A percentile compares a stretch with the other conserved stretches of the same genome.
These are phyloP conservation scores for Balearica regulorum DNA, from an alignment of 2,797 vertebrate species.

Conservation along the genomic window DNA sequence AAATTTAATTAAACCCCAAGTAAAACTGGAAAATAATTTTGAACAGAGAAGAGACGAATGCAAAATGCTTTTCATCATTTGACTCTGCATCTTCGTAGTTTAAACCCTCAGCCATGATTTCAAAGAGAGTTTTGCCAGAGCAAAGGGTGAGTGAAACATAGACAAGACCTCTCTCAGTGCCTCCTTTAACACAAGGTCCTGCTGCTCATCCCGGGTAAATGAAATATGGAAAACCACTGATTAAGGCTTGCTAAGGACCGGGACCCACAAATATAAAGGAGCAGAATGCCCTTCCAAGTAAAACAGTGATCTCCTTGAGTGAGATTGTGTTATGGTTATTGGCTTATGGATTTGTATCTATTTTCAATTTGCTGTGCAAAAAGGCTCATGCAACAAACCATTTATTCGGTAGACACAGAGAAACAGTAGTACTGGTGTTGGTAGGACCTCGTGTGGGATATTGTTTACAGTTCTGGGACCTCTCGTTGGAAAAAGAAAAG, in stretches of 20 bases:
- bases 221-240: neutral
- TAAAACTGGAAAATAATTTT: constrained; percentile 50
- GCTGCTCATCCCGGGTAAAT: neutral
- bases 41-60: constrained; percentile 38
- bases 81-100: neutral
- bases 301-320: neutral
- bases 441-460: neutral
- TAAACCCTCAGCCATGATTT: neutral
- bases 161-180: neutral
- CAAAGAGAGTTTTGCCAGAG: constrained; percentile 15
- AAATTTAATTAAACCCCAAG: constrained; percentile 61
- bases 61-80: constrained; percentile 31
- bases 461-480: neutral
- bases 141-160: neutral
- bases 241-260: neutral
- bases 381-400: neutral
- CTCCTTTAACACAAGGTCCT: neutral
- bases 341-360: neutral
- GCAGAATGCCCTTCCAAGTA: neutral
- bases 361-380: neutral
- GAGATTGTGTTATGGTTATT: neutral
- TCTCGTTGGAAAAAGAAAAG: neutral
- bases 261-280: neutral
- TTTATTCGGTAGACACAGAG: neutral
- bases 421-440: neutral